Percentiles rank a stretch among this genome's conserved stretches.
phyloP scores from a whole-genome alignment of 2,113 vertebrate species.

The Copsychus sechellarum region DNA sequence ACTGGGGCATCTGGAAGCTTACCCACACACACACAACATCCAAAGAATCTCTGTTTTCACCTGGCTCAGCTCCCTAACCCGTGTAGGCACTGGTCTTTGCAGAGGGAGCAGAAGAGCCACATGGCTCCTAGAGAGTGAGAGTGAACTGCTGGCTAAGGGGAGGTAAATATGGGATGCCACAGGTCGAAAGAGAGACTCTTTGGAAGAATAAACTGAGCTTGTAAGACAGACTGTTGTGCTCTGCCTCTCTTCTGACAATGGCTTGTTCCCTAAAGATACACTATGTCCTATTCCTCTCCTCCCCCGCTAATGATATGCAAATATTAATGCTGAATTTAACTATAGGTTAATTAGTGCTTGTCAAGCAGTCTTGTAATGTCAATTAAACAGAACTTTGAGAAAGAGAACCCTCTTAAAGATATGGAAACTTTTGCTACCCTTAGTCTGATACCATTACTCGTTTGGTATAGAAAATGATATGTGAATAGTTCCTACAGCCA shows the following conservation, averaged over 20 bases:
- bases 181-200: not conserved
- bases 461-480: not conserved
- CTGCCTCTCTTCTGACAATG: not conserved
- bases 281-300: not conserved
- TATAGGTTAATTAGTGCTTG: not conserved
- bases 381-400: not conserved
- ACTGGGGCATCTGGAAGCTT: not conserved
- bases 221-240: not conserved
- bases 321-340: not conserved
- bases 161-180: too few species aligned
- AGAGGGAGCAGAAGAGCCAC: not conserved
- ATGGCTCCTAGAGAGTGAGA: not conserved
- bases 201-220: not conserved
- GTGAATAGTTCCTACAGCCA: not conserved
- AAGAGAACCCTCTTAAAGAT: not conserved
- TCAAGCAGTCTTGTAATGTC: not conserved
- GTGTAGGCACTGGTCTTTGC: not conserved
- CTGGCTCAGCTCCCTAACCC: not conserved
- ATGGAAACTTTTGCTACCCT: not conserved
- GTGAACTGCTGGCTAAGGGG: not conserved
- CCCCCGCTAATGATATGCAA: not conserved
- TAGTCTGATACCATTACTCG: not conserved
- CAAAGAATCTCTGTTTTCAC: not conserved
- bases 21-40: not conserved
- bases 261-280: not conserved